Conservation (phyloP, 2,113 vertebrate species). For the Lasiurus cinereus region DNA sequence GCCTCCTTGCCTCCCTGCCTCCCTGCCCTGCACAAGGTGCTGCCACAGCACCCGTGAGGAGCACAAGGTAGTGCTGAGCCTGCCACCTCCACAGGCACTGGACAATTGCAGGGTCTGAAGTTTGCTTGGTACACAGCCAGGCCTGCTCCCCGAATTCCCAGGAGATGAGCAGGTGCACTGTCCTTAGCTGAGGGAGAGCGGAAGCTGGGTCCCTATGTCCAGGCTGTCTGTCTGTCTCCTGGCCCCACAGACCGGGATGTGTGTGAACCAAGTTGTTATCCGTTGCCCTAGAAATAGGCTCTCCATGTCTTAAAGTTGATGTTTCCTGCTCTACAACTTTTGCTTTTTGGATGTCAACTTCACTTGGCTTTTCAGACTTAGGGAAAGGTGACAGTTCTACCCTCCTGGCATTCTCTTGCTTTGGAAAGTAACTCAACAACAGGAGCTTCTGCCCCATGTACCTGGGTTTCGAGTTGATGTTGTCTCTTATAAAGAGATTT, state of each 20-base stretch:
- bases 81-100: background rate
- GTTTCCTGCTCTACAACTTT: background rate
- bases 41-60: rapidly evolving
- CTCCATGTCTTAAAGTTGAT: background rate
- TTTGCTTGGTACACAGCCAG: background rate
- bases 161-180: rapidly evolving
- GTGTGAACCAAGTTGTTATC: background rate
- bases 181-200: background rate
- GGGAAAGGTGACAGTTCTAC: background rate
- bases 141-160: background rate
- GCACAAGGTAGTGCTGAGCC: rapidly evolving
- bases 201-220: background rate
- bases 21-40: background rate
- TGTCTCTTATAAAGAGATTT: background rate
- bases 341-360: background rate
- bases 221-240: background rate
- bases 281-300: conserved; percentile 9
- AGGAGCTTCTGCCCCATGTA: background rate
- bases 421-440: background rate
- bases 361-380: background rate
- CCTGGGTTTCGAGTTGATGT: background rate
- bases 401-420: background rate
- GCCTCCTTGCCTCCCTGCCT: background rate
- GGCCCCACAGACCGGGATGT: background rate
- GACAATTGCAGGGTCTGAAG: background rate